phyloP scores from a whole-genome alignment of 2,888 invertebrate species.

The Exocentrus adspersus region DNA sequence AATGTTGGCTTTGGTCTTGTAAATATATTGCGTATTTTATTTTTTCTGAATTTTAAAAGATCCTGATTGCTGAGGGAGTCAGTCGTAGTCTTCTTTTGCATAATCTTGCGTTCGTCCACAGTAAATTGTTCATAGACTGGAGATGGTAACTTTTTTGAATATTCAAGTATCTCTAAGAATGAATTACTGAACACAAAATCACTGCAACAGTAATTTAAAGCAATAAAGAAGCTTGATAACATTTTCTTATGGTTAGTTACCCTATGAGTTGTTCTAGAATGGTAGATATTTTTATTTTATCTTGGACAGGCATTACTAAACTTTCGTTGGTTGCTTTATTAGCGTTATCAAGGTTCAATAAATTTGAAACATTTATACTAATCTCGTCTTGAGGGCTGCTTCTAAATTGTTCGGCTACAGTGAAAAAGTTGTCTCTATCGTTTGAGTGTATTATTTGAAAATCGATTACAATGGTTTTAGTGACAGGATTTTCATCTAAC shows the following conservation, averaged over 20 bases:
- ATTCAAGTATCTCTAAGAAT: slow-evolving; percentile 9
- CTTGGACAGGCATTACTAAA: background rate
- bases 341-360: background rate
- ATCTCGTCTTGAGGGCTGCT: slow-evolving; percentile 51
- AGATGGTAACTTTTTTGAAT: slow-evolving; percentile 16
- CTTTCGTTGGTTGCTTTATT: background rate
- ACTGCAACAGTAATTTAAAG: slow-evolving; percentile 10
- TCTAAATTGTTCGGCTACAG: slow-evolving; percentile 52
- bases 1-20: slow-evolving; percentile 45
- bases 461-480: slow-evolving; percentile 52
- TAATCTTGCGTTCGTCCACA: slow-evolving; percentile 35
- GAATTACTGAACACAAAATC: slow-evolving; percentile 12
- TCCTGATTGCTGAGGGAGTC: slow-evolving; percentile 30
- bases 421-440: slow-evolving; percentile 52
- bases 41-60: slow-evolving; percentile 37
- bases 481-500: slow-evolving; percentile 50
- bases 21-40: slow-evolving; percentile 45
- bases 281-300: slow-evolving; percentile 17
- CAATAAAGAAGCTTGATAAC: too few species aligned
- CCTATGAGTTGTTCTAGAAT: slow-evolving; percentile 37
- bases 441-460: slow-evolving; percentile 52
- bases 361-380: slow-evolving; percentile 39
- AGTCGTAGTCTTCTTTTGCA: slow-evolving; percentile 24
- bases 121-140: slow-evolving; percentile 55
- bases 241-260: too few species aligned